phyloP scores from a whole-genome alignment of 2,797 vertebrate genomes.

The Australoheros facetus region DNA sequence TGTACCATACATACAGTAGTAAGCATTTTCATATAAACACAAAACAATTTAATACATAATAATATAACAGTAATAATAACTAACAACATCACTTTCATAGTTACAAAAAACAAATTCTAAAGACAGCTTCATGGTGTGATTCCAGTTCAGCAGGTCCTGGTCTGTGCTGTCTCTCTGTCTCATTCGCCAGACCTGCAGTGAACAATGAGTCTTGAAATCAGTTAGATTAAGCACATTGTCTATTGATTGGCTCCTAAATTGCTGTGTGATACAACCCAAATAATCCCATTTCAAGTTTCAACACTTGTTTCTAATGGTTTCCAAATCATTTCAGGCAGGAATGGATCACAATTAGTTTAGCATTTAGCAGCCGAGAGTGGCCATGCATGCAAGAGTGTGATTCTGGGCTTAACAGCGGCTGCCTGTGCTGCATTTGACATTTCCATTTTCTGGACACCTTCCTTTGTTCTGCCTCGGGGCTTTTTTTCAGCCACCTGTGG shows the following conservation, averaged over 20 bases:
- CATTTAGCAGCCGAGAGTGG: constrained; percentile 62
- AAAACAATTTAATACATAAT: background rate
- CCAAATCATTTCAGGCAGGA: constrained; percentile 70
- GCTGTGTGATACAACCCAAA: constrained; percentile 66
- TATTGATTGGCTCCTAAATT: constrained; percentile 75
- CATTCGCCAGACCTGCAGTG: constrained; percentile 15
- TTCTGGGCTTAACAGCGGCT: constrained; percentile 28
- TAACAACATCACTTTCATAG: background rate
- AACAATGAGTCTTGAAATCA: constrained; percentile 64
- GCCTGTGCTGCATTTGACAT: constrained; percentile 55
- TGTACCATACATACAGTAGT: background rate
- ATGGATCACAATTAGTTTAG: constrained; percentile 75
- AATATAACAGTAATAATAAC: background rate
- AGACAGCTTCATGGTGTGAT: background rate
- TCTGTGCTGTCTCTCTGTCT: background rate
- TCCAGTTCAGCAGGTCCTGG: background rate
- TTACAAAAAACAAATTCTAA: background rate
- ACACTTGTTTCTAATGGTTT: constrained; percentile 75
- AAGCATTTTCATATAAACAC: background rate
- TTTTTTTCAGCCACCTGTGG: constrained; percentile 32
- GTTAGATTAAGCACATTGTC: constrained; percentile 71
- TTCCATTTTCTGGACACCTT: constrained; percentile 54
- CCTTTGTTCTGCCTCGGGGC: constrained; percentile 44
- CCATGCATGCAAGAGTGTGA: constrained; percentile 57
- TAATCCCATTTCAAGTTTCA: constrained; percentile 76